Evolutionary conservation across 2,113 vertebrate species (phyloP).

Genomic region (Ceyx margarethae): DNA sequence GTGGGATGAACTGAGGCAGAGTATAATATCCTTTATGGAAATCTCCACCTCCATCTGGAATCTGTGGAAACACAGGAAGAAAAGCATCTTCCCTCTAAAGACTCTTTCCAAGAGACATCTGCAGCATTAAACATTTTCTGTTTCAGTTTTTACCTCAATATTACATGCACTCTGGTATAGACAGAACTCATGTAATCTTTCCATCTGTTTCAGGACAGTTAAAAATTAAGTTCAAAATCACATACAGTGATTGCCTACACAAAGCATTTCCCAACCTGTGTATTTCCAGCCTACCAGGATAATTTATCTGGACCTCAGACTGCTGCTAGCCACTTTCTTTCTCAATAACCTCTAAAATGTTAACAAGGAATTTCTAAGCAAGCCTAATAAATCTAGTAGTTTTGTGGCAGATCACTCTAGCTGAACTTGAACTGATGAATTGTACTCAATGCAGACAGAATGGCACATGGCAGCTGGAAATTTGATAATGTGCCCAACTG

Average conservation of each 20-base stretch:
- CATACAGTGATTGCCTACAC: neutral
- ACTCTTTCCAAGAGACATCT: neutral
- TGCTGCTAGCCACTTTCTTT: neutral
- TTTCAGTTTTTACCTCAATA: neutral
- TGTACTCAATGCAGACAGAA: neutral
- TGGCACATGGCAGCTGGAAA: neutral
- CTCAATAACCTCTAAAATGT: neutral
- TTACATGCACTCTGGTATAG: neutral
- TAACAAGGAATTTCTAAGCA: neutral
- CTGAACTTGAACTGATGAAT: neutral
- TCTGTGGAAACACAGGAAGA: conserved; percentile 37
- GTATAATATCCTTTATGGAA: conserved; percentile 65
- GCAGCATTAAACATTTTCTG: neutral
- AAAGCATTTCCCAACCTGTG: neutral
- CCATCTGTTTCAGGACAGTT: neutral
- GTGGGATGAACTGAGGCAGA: conserved; percentile 62
- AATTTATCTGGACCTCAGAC: neutral
- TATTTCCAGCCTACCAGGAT: neutral
- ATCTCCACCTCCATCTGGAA: conserved; percentile 62
- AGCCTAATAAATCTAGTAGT: neutral
- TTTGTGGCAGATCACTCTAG: neutral
- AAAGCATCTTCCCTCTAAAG: neutral
- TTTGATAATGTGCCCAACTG: neutral
- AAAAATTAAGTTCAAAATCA: neutral
- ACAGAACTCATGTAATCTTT: neutral